A percentile compares a stretch with the other conserved stretches of the same genome.
Conservation (phyloP, 2,888 invertebrate genomes). For the Platynereis dumerilii region DNA sequence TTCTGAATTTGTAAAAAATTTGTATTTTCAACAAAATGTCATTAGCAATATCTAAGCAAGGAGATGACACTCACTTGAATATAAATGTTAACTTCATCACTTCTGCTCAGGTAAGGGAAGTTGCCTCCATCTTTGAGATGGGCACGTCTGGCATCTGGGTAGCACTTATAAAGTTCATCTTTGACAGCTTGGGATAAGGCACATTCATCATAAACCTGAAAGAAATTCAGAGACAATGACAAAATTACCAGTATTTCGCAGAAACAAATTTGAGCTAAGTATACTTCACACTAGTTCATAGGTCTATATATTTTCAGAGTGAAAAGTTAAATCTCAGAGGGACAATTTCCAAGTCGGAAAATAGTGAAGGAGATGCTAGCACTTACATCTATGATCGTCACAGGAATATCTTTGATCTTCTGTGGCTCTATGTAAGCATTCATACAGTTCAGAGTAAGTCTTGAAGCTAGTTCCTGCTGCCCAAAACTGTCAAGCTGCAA, state of each 20-base stretch:
- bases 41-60: no score
- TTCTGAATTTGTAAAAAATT: no score
- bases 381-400: slow-evolving; percentile 81
- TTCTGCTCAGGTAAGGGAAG: slow-evolving; percentile 87
- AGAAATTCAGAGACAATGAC: slow-evolving; percentile 13
- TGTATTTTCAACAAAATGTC: no score
- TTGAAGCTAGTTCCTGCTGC: slow-evolving; percentile 83
- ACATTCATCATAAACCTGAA: slow-evolving; percentile 80
- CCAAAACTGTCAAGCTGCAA: slow-evolving; percentile 79
- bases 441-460: slow-evolving; percentile 85
- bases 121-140: slow-evolving; percentile 89
- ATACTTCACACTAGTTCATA: neutral
- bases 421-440: slow-evolving; percentile 81
- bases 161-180: slow-evolving; percentile 84
- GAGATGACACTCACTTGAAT: slow-evolving; percentile 72
- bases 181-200: slow-evolving; percentile 78
- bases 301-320: neutral
- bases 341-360: no score
- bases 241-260: neutral
- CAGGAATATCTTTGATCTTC: slow-evolving; percentile 71
- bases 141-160: slow-evolving; percentile 83
- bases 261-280: neutral
- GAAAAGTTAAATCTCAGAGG: neutral
- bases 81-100: slow-evolving; percentile 88
- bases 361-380: no score